phyloP scores from a whole-genome alignment of 1,140 invertebrate species.

The Rhynchophorus ferrugineus region DNA sequence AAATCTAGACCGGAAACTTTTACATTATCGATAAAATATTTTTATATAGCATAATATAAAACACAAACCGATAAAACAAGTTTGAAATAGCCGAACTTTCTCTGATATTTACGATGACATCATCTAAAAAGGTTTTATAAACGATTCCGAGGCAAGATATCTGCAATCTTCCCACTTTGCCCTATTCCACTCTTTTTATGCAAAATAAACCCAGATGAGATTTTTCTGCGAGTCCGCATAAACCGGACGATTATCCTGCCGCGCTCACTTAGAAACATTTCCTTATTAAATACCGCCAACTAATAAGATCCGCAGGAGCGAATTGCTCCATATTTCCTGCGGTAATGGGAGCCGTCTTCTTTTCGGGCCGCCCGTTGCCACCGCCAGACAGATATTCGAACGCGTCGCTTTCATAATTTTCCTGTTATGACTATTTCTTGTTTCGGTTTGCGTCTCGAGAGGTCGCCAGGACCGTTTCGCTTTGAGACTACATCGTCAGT shows the following conservation, averaged over 20 bases:
- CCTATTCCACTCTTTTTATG: slow-evolving; percentile 36
- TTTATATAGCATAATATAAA: no score
- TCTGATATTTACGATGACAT: no score
- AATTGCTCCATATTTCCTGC: slow-evolving; percentile 33
- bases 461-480: background rate
- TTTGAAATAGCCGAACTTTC: no score
- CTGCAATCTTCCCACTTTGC: background rate
- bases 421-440: slow-evolving; percentile 20
- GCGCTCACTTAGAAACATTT: slow-evolving; percentile 36
- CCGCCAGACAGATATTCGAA: slow-evolving; percentile 24
- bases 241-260: slow-evolving; percentile 34
- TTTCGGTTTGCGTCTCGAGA: slow-evolving; percentile 4
- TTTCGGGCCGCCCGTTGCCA: slow-evolving; percentile 22
- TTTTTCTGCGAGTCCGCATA: slow-evolving; percentile 37
- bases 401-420: slow-evolving; percentile 20
- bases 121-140: no score
- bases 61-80: no score
- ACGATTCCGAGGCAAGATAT: no score
- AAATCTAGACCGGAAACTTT: no score
- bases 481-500: no score
- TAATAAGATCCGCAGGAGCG: slow-evolving; percentile 36
- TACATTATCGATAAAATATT: no score
- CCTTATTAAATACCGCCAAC: slow-evolving; percentile 38
- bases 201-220: slow-evolving; percentile 41
- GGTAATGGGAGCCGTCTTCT: slow-evolving; percentile 30